A percentile compares a stretch with the other conserved stretches of the same genome.
phyloP scores from a whole-genome alignment of 2,113 vertebrate genomes.

The Pyrgilauda ruficollis region DNA sequence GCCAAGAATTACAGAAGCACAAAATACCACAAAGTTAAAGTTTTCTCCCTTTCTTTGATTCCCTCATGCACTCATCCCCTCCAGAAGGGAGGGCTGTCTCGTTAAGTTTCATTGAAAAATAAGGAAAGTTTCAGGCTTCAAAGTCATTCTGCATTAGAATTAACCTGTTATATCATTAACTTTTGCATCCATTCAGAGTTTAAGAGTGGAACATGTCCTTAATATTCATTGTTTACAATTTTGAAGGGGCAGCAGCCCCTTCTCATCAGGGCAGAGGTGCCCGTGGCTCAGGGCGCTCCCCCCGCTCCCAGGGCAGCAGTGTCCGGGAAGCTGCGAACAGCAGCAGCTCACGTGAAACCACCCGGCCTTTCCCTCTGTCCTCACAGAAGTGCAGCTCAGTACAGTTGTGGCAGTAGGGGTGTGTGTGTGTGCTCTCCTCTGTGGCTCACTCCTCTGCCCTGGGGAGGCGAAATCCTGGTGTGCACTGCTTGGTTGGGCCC shows the following conservation, averaged over 20 bases:
- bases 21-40: background rate
- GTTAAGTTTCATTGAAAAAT: background rate
- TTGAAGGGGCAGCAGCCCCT: background rate
- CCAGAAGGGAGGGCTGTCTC: background rate
- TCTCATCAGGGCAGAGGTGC: background rate
- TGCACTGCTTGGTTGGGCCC: fast-evolving
- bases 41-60: background rate
- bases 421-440: background rate
- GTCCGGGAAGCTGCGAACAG: background rate
- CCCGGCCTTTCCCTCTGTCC: background rate
- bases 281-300: fast-evolving
- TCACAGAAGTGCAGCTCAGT: background rate
- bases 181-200: background rate
- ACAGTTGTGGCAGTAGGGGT: too few species aligned
- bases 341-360: fast-evolving
- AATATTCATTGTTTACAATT: background rate
- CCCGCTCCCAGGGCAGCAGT: fast-evolving
- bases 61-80: background rate
- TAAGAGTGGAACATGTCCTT: background rate
- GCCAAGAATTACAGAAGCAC: background rate
- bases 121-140: background rate
- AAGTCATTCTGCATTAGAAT: background rate
- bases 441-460: background rate
- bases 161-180: background rate
- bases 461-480: fast-evolving